Evolutionary conservation across 2,888 invertebrate species (phyloP).

Genomic region (Isoperla grammatica): DNA sequence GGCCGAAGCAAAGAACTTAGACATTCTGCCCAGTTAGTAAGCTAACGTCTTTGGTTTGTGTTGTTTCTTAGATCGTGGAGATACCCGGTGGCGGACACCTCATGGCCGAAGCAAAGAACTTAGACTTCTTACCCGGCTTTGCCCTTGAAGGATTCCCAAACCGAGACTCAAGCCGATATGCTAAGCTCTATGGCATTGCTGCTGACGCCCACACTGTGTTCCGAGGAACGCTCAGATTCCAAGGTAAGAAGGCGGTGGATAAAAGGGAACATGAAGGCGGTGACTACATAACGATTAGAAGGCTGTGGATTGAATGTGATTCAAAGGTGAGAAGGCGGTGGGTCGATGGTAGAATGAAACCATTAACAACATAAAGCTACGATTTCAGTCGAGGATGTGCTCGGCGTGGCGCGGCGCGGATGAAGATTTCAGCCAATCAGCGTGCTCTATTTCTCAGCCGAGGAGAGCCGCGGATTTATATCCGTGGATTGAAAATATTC

Average conservation of each 20-base stretch:
- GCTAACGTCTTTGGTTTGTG: no score
- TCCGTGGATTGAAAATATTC: no score
- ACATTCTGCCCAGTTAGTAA: conserved; percentile 95
- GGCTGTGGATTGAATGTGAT: no score
- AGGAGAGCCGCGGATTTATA: no score
- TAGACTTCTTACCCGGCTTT: conserved; percentile 94
- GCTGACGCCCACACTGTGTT: conserved; percentile 81
- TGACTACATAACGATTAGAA: background rate
- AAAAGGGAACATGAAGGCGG: conserved; percentile 1
- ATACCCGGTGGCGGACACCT: conserved; percentile 84
- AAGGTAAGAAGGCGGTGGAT: conserved; percentile 51
- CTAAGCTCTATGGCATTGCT: conserved; percentile 78
- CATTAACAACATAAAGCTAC: no score
- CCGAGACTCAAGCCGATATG: conserved; percentile 88
- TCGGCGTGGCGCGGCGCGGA: no score
- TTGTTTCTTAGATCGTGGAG: conserved; percentile 66
- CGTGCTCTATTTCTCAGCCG: no score
- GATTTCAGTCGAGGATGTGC: no score
- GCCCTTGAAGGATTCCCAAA: conserved; percentile 96
- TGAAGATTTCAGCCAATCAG: no score
- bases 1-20: conserved; percentile 69
- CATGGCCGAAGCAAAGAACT: conserved; percentile 70
- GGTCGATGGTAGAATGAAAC: background rate
- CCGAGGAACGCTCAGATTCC: conserved; percentile 89
- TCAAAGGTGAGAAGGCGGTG: no score